Evolutionary conservation across 2,113 vertebrate species (phyloP).

Genomic region (Tretioscincus oriximinensis): DNA sequence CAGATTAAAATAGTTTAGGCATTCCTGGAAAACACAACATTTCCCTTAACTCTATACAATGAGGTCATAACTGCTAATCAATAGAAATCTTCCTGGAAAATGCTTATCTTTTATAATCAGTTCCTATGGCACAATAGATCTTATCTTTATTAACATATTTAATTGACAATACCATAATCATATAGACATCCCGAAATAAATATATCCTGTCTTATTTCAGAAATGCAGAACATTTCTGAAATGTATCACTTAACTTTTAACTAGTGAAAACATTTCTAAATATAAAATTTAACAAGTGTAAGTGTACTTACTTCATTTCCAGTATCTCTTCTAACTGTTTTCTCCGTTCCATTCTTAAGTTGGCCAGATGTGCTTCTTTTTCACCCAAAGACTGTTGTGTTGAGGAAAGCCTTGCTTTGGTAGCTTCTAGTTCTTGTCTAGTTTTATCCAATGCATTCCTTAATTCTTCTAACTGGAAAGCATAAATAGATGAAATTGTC

Average conservation of each 20-base stretch:
- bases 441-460: constrained; percentile 92
- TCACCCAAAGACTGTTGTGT: constrained; percentile 92
- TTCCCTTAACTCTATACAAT: not conserved
- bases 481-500: constrained; percentile 29
- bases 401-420: constrained; percentile 88
- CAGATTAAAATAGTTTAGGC: not conserved
- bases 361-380: constrained; percentile 87
- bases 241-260: not conserved
- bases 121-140: not conserved
- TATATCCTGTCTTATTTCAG: not conserved
- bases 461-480: constrained; percentile 89
- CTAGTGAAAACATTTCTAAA: not conserved
- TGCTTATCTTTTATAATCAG: not conserved
- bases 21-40: constrained; percentile 7
- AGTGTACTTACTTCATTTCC: constrained; percentile 93
- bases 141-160: not conserved
- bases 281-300: not conserved
- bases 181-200: not conserved
- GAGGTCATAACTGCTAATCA: not conserved
- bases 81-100: not conserved
- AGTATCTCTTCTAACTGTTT: constrained; percentile 95
- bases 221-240: not conserved
- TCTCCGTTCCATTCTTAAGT: constrained; percentile 84
- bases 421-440: constrained; percentile 90
- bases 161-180: not conserved